A percentile compares a stretch with the other conserved stretches of the same genome.
These are phyloP conservation scores for Prosapia bicincta DNA, from an alignment of 2,888 invertebrate species.

Conservation along the genomic window DNA sequence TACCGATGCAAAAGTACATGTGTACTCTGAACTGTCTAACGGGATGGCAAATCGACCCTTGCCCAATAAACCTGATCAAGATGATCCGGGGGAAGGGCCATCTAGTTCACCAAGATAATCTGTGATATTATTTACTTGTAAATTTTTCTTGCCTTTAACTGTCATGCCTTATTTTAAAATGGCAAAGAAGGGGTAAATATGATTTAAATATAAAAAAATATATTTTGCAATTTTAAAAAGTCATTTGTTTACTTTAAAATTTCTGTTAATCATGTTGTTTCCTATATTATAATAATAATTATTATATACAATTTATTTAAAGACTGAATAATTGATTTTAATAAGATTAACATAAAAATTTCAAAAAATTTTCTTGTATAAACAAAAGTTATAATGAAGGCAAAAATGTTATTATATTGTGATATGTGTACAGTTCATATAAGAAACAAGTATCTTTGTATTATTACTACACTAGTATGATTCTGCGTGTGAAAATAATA, in stretches of 20 bases:
- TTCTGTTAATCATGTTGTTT: background rate
- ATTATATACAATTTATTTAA: background rate
- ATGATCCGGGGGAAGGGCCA: conserved; percentile 22
- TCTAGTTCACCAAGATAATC: conserved; percentile 13
- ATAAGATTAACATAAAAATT: background rate
- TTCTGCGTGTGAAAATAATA: background rate
- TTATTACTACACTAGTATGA: no score
- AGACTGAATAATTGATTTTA: background rate
- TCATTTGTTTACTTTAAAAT: no score
- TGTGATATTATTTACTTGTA: conserved; percentile 21
- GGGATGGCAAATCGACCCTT: conserved; percentile 64
- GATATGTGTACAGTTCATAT: background rate
- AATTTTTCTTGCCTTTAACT: background rate
- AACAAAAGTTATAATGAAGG: background rate
- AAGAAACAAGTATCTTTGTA: background rate
- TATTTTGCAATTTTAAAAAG: background rate
- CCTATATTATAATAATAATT: background rate
- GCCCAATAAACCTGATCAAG: conserved; percentile 56
- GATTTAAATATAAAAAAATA: background rate
- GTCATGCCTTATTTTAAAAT: background rate
- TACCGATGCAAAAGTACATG: conserved; percentile 52
- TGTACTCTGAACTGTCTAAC: conserved; percentile 54
- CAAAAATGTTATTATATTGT: background rate
- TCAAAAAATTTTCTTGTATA: background rate
- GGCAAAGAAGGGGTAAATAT: background rate